These are phyloP conservation scores for Scotopteryx bipunctaria DNA, from an alignment of 2,888 invertebrate genomes.

Conservation along the genomic window DNA sequence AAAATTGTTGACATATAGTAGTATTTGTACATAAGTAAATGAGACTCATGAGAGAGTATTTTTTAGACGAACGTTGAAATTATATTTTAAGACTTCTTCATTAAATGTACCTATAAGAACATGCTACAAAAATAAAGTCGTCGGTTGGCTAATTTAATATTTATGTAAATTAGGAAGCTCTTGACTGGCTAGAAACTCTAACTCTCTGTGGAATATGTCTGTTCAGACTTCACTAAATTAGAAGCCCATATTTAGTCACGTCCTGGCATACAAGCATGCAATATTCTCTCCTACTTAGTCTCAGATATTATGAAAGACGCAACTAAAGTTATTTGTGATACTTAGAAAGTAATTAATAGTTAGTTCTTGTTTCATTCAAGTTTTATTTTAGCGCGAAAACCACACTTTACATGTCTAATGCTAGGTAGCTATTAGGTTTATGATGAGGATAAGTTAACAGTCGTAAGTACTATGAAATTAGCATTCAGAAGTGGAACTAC, in stretches of 20 bases:
- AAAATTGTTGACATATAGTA: too few relatives aligned
- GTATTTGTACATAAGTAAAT: too few relatives aligned
- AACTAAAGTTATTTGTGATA: conserved; percentile 8
- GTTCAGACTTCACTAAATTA: conserved; percentile 28
- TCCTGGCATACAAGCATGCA: conserved; percentile 29
- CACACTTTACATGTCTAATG: too few relatives aligned
- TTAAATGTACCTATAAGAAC: too few relatives aligned
- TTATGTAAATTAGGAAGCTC: conserved; percentile 18
- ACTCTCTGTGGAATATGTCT: conserved; percentile 25
- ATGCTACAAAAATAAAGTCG: background rate
- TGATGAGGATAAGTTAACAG: background rate
- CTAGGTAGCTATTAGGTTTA: background rate
- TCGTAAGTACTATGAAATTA: background rate
- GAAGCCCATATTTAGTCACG: conserved; percentile 34
- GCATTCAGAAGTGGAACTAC: background rate
- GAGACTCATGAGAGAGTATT: too few relatives aligned
- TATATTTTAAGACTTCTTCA: too few relatives aligned
- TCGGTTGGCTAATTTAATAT: conserved; percentile 7
- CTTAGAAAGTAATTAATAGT: conserved; percentile 7
- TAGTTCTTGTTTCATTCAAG: conserved; percentile 2
- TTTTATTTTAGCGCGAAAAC: too few relatives aligned
- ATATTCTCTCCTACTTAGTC: conserved; percentile 19
- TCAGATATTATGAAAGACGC: conserved; percentile 1
- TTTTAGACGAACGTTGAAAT: too few relatives aligned
- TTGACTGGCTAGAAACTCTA: conserved; percentile 10